Conservation (phyloP, 1,140 invertebrate species). For the Zaprionus taronus region DNA sequence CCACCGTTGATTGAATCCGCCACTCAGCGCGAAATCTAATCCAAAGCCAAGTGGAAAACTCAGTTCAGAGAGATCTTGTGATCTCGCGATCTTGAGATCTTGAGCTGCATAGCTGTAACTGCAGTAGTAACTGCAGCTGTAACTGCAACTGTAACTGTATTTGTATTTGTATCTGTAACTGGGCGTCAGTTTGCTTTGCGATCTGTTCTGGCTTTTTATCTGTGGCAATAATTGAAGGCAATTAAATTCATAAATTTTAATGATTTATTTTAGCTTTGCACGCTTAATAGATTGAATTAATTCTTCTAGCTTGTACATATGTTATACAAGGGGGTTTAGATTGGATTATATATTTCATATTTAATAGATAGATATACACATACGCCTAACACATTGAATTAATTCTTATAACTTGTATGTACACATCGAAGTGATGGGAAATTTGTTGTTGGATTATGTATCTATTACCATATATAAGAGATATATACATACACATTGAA, state of each 20-base stretch:
- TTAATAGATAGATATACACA: too few relatives aligned
- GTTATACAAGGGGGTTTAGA: constrained; percentile 58
- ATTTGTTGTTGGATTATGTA: too few relatives aligned
- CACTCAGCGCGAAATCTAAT: constrained; percentile 43
- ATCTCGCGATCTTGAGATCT: constrained; percentile 41
- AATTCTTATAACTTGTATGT: constrained; percentile 36
- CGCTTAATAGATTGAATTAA: constrained; percentile 64
- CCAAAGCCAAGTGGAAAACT: constrained; percentile 23
- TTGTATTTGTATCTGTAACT: constrained; percentile 44
- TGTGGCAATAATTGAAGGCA: constrained; percentile 73
- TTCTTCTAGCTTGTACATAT: constrained; percentile 29
- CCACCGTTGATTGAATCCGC: constrained; percentile 69
- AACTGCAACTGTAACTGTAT: constrained; percentile 29
- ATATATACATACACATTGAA: constrained; percentile 50
- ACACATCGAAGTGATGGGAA: neutral
- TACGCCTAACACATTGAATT: constrained; percentile 60
- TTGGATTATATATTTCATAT: too few relatives aligned
- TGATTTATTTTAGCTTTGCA: constrained; percentile 75
- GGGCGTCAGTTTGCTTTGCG: neutral
- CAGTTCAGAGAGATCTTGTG: constrained; percentile 15
- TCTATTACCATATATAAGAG: too few relatives aligned
- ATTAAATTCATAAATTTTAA: constrained; percentile 83
- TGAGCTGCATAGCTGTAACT: constrained; percentile 8
- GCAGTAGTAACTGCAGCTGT: constrained; percentile 30
- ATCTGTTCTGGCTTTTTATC: constrained; percentile 62